Evolutionary conservation across 2,113 vertebrate genomes (phyloP).

Genomic region (Toxostoma redivivum): DNA sequence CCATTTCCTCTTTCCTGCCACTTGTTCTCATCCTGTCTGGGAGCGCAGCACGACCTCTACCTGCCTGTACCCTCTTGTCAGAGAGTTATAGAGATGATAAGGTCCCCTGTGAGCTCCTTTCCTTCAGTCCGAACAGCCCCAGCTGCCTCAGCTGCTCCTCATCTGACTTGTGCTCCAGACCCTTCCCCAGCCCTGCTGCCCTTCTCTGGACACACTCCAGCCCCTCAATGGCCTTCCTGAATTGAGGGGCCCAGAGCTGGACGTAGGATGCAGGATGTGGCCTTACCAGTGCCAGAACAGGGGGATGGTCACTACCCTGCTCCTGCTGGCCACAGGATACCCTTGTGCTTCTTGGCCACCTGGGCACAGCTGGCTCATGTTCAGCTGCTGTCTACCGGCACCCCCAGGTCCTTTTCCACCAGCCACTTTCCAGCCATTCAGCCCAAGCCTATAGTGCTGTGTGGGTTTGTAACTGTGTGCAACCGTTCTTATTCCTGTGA

Average conservation of each 20-base stretch:
- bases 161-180: background rate
- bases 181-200: accelerated
- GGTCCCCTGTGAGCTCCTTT: accelerated
- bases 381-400: background rate
- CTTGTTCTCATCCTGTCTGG: background rate
- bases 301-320: accelerated
- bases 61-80: background rate
- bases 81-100: background rate
- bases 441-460: background rate
- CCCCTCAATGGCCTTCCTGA: accelerated
- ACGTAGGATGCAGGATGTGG: accelerated
- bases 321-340: background rate
- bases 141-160: background rate
- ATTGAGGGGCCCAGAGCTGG: background rate
- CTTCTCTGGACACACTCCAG: accelerated
- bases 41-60: accelerated
- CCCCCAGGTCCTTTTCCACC: background rate
- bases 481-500: background rate
- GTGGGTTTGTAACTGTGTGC: background rate
- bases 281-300: too few species aligned
- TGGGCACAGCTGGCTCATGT: background rate
- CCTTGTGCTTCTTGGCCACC: background rate
- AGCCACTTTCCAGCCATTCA: background rate
- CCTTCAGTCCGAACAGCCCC: accelerated
- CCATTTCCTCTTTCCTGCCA: background rate